Conservation (phyloP, 2,888 invertebrate genomes). For the Dysmachus trigonus region DNA sequence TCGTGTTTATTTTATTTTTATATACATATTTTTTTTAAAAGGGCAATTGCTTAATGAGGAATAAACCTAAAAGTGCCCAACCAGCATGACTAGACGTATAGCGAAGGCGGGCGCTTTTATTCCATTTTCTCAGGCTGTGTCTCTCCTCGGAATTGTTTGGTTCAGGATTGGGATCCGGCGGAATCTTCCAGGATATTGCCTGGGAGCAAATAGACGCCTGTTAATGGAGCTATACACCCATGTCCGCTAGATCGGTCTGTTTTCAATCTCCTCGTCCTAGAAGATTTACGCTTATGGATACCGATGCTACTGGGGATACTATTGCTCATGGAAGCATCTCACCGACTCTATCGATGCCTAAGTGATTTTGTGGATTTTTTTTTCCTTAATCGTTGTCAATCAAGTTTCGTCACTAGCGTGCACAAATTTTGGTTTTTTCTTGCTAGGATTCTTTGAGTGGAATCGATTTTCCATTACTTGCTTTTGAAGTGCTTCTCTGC, state of each 20-base stretch:
- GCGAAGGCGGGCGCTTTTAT: neutral
- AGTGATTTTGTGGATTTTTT: slow-evolving; percentile 29
- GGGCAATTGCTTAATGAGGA: neutral
- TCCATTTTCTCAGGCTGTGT: neutral
- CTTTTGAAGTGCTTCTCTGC: slow-evolving; percentile 4
- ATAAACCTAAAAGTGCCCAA: neutral
- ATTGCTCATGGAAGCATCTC: neutral
- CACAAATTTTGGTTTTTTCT: too few species aligned
- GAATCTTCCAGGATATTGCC: neutral
- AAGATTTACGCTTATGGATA: neutral
- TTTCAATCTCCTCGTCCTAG: neutral
- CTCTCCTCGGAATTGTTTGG: neutral
- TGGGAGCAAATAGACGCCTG: neutral
- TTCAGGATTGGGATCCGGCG: neutral
- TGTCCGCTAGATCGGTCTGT: neutral
- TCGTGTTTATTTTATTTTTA: slow-evolving; percentile 4
- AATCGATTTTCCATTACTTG: slow-evolving; percentile 33
- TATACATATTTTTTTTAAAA: neutral
- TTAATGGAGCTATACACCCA: neutral
- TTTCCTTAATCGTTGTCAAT: slow-evolving; percentile 30
- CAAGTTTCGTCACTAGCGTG: slow-evolving; percentile 17
- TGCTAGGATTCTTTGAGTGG: neutral
- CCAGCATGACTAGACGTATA: neutral
- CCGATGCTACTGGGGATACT: neutral
- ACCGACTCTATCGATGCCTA: neutral